Base-by-base conservation (phyloP, 2,797 vertebrate genomes). In the Neoniphon sammara region DNA sequence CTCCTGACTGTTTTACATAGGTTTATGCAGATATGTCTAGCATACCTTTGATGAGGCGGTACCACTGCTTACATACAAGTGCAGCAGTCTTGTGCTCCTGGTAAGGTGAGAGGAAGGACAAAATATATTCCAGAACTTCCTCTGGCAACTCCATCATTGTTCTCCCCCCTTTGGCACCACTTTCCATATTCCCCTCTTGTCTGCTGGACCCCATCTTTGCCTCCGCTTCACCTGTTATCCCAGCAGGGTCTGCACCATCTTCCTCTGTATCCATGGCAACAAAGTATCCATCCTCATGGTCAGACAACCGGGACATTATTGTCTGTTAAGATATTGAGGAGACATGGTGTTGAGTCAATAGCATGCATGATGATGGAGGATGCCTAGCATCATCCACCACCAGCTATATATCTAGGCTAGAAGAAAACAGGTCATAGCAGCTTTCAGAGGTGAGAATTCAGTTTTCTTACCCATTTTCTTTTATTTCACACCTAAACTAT, bases 11-110 rank as follows among this genome's bases (percentile, higher is more conserved):
- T 30, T 75, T 72, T 27, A 42, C 0, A 25, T 2, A 76, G 6
- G 18, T 69, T 56, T 12, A 57, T 21, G 7, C 36, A 70, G 23
- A 68, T 21, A 23, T 3, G 1, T 23, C 20, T 14, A 1, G 0
- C 58, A 10, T 91, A 99, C 98, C 98, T 97, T 99, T 99, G 91
- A 99, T 99, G 46, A 99, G 98, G 63, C 98, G 96, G 81, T 99
- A 98, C 98, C 98, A 99, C 93, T 98, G 98, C 84, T 98, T 99
- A 89, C 98, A 99, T 68, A 99, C 98, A 3, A 99, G 95, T 9
- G 98, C 98, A 1, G 98, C 98, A 0, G 95, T 99, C 89, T 99
- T 99, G 92, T 99, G 98, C 88, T 99, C 97, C 91, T 99, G 98
- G 75, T 99, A 99, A 0, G 98, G 98, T 0, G 98, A 99, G 1